These are phyloP conservation scores for Phyllotis vaccarum DNA, from an alignment of 2,797 vertebrate genomes.

Conservation along the genomic window DNA sequence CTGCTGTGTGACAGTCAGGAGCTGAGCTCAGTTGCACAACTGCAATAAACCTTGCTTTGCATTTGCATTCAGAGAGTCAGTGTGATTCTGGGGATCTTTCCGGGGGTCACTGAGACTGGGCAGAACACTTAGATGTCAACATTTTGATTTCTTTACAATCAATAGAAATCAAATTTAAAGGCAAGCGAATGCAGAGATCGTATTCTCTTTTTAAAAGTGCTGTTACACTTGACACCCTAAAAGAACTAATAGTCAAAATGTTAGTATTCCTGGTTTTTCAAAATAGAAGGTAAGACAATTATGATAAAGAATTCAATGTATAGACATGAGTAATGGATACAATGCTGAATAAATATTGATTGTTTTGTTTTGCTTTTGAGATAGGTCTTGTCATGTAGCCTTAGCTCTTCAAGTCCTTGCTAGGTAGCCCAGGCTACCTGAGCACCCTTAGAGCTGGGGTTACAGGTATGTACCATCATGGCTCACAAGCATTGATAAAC, in stretches of 20 bases:
- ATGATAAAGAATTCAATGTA: background rate
- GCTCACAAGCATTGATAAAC: background rate
- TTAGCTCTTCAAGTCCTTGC: background rate
- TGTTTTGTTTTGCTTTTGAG: background rate
- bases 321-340: background rate
- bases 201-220: background rate
- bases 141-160: slow-evolving; percentile 14
- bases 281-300: background rate
- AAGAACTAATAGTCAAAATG: background rate
- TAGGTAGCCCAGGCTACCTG: background rate
- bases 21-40: too few species aligned
- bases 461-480: background rate
- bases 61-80: too few species aligned
- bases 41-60: too few species aligned
- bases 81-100: too few species aligned
- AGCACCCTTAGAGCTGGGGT: too few species aligned
- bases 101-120: too few species aligned
- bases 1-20: too few species aligned
- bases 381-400: background rate
- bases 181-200: background rate
- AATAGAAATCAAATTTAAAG: background rate
- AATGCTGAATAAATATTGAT: background rate
- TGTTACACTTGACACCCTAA: background rate
- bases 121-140: background rate
- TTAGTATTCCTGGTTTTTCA: background rate